Base-by-base conservation (phyloP, 1,140 invertebrate species). In the Dufourea novaeangliae region DNA sequence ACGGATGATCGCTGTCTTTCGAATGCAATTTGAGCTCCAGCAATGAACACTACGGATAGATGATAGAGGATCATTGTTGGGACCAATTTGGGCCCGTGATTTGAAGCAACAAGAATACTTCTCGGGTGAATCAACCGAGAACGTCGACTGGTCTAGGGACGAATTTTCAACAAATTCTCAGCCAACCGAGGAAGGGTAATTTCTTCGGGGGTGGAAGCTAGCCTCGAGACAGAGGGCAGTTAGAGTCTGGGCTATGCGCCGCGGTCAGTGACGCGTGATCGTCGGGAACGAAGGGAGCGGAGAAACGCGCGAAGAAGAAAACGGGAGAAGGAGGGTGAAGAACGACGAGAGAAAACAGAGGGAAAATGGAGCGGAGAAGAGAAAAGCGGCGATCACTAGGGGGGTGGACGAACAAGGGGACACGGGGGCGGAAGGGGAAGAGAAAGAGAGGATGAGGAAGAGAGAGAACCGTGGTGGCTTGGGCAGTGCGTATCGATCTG, bases 401-500 rank as follows among this genome's bases (percentile, higher is more conserved):
- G 22, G 57, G 54, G 12, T 25, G 29, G 29, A 27, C 27, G n/a
- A 50, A 50, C 34, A 29, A 27, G 56, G 20, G 29, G 46, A 72
- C n/a, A 57, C 59, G 84, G 71, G 64, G 27, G 54, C 70, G 70
- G 56, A 39, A 70, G 39, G 17, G 63, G 4, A 50, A 50, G 46
- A 50, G 46, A 37, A 70, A 50, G 54, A 57, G 82, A 79, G 85
- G 82, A 62, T 78, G 82, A 86, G 83, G 56, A 66, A 82, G 88
- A 85, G 86, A 88, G 88, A 85, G 87, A 88, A 87, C n/a, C n/a
- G 88, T 79, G 81, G 79, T 83, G 86, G 89, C 86, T 92, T 92
- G 91, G 91, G 86, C 91, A 92, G 91, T 92, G 91, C 91, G 91
- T 92, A 92, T 92, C 91, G 91, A 92, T 92, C 91, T 88, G 87